Evolutionary conservation across 2,888 invertebrate genomes (phyloP), one percentile per base, ranked within the genome.

Genomic region (Drosophila rellima): DNA sequence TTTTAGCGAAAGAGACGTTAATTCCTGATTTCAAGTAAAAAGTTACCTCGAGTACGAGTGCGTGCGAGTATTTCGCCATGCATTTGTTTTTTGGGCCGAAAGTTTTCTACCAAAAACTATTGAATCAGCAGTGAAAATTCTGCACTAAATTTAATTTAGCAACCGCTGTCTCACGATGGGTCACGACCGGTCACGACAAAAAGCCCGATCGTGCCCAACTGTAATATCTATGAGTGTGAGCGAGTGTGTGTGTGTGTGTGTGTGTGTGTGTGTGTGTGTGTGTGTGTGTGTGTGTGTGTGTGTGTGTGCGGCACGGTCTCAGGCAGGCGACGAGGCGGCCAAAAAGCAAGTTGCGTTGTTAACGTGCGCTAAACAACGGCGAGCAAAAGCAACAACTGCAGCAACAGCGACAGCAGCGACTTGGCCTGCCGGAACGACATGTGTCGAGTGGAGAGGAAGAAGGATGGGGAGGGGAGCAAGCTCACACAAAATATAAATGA

Each of bases 311-410:
- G 52, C 44, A 61, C 52, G 65, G 65, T 66, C 78, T 70, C 37
- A 74, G 60, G 71, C 73, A 78, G 81, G 77, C 74, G 61, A 57
- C 68, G 52, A 78, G 67, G 66, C 73, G 69, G 70, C 81, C 78
- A 65, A 82, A 78, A 85, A 73, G 74, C 80, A 20, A 80, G 83
- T 82, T 86, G 77, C 77, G 80, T 77, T 74, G 86, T 69, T 74
- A 85, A 88, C 67, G 80, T 73, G 82, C 69, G 70, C 86, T 72
- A 78, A 88, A 80, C 80, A 82, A 77, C 75, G 82, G 60, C 52
- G 60, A 61, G 65, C 59, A 71, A 65, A 63, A 52, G 64, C 76
- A 67, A 74, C 68, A 61, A 67, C 62, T 13, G 47, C 48, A 60
- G 33, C 13, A 3, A 13, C 26, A 26, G 26, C 26, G 26, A 33